Conservation (phyloP, 2,113 vertebrate genomes). For the Mesoclemmys tuberculata region DNA sequence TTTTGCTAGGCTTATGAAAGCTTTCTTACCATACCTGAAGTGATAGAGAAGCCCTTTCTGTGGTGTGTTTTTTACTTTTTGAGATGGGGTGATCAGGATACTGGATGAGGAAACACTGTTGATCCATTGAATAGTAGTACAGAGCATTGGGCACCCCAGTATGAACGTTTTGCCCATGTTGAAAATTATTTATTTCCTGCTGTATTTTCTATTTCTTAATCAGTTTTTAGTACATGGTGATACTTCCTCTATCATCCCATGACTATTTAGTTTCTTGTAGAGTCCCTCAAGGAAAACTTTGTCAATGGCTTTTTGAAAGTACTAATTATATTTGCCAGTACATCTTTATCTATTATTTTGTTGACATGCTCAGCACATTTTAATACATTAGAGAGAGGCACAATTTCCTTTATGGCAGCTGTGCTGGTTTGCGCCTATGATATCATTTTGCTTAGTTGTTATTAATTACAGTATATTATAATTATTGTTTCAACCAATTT, state of each 20-base stretch:
- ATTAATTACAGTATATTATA: not conserved
- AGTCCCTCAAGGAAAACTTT: not conserved
- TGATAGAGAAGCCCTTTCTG: not conserved
- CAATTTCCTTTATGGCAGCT: not conserved
- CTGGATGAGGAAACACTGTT: not conserved
- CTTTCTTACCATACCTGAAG: not conserved
- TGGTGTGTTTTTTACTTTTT: not conserved
- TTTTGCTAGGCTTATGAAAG: not conserved
- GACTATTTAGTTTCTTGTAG: not conserved
- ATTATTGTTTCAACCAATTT: not conserved
- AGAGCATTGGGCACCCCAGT: not conserved
- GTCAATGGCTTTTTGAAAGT: not conserved
- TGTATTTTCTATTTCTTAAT: not conserved
- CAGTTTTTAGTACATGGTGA: not conserved
- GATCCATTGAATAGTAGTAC: not conserved
- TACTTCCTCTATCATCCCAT: rapidly evolving
- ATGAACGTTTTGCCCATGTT: not conserved
- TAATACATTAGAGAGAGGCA: not conserved
- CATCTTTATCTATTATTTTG: not conserved
- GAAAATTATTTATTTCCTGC: not conserved
- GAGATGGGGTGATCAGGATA: not conserved
- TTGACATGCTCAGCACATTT: not conserved
- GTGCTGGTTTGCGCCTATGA: not conserved
- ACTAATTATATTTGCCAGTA: not conserved
- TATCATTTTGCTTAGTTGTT: not conserved